Conservation (phyloP, 2,888 invertebrate species). For the Drosophila hamatofila region DNA sequence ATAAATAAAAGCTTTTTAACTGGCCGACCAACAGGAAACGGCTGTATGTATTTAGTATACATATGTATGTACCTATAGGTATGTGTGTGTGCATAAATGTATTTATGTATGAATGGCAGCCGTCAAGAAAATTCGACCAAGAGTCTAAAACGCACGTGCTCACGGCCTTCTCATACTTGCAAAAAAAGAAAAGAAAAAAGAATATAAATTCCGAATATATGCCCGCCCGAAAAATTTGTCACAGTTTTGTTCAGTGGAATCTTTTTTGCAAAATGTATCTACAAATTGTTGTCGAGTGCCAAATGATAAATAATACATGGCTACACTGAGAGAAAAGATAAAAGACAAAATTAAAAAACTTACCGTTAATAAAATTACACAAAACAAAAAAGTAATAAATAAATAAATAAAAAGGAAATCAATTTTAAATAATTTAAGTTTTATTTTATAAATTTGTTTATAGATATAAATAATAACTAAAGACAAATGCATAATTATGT, state of each 20-base stretch:
- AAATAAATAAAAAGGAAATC: background rate
- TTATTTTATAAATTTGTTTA: conserved; percentile 54
- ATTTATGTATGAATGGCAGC: conserved; percentile 21
- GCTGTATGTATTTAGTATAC: conserved; percentile 6
- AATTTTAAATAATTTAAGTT: conserved; percentile 55
- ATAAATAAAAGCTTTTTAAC: conserved; percentile 23
- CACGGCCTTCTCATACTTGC: conserved; percentile 57
- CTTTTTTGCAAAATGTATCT: conserved; percentile 43
- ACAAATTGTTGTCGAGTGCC: conserved; percentile 62
- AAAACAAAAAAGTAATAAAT: background rate
- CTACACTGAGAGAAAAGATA: conserved; percentile 35
- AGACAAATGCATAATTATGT: conserved; percentile 61
- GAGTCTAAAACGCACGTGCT: conserved; percentile 48
- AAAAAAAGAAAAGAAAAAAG: conserved; percentile 14
- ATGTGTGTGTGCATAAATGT: background rate
- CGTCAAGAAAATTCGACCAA: conserved; percentile 29
- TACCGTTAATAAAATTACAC: background rate
- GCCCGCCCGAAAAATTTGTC: conserved; percentile 57
- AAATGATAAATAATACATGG: conserved; percentile 40
- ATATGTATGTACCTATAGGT: conserved; percentile 3
- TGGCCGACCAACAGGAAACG: conserved; percentile 58
- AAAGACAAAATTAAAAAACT: background rate
- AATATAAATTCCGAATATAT: conserved; percentile 4
- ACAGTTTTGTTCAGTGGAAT: conserved; percentile 50
- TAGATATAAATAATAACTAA: conserved; percentile 61